These are phyloP conservation scores for Ophthalmolycus amberensis DNA, from an alignment of 2,113 vertebrate genomes.

Conservation along the genomic window DNA sequence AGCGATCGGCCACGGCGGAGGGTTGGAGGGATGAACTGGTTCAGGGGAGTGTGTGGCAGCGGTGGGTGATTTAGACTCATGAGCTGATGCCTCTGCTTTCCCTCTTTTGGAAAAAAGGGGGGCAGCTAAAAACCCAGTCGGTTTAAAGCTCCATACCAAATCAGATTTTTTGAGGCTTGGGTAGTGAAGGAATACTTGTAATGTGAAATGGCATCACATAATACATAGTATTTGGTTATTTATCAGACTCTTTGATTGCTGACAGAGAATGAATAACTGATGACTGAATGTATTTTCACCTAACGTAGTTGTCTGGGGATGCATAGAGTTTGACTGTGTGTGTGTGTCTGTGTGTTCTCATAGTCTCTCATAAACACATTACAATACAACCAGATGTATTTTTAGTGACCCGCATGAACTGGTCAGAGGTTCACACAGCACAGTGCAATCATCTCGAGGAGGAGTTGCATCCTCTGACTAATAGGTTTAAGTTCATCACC, in stretches of 20 bases:
- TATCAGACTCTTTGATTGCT: neutral
- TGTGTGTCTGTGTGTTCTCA: neutral
- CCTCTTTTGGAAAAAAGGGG: slow-evolving; percentile 42
- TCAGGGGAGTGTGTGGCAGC: slow-evolving; percentile 70
- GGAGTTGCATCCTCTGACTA: slow-evolving; percentile 33
- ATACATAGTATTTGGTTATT: neutral
- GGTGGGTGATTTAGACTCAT: slow-evolving; percentile 76
- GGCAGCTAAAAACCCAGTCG: slow-evolving; percentile 1
- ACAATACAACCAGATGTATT: neutral
- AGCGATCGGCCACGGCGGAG: slow-evolving; percentile 51
- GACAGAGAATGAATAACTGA: neutral
- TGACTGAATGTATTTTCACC: neutral
- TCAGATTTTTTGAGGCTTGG: neutral
- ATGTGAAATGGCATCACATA: neutral
- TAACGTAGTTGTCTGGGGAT: neutral
- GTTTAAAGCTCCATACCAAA: slow-evolving; percentile 17
- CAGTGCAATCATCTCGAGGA: slow-evolving; percentile 2
- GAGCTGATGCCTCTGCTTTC: slow-evolving; percentile 75
- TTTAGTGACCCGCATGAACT: neutral
- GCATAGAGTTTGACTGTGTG: neutral
- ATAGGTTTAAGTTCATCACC: slow-evolving; percentile 17
- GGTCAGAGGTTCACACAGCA: slow-evolving; percentile 17
- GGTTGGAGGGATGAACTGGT: slow-evolving; percentile 61
- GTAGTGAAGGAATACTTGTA: neutral
- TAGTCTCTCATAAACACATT: neutral